Evolutionary conservation across 2,888 invertebrate species (phyloP).

Genomic region (Dryocosmus kuriphilus): DNA sequence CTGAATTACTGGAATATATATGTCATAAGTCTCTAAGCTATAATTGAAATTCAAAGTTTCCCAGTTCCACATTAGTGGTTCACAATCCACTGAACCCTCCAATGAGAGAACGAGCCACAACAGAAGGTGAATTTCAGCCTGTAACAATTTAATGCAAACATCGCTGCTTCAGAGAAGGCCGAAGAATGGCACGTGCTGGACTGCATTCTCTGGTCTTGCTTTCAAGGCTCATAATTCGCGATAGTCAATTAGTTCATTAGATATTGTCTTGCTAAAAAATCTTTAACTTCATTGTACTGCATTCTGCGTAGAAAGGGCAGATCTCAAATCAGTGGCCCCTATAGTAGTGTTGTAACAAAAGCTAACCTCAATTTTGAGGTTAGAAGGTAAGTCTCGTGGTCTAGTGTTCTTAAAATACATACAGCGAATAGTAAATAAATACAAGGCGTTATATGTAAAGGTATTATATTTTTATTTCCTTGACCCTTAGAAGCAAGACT

Average conservation of each 20-base stretch:
- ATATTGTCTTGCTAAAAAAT: not conserved
- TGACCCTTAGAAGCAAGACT: not conserved
- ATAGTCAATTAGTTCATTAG: not conserved
- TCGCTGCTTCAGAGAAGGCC: conserved; percentile 4
- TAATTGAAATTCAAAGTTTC: too few relatives aligned
- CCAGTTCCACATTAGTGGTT: too few relatives aligned
- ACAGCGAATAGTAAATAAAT: not conserved
- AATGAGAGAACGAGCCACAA: too few relatives aligned
- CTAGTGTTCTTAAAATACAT: not conserved
- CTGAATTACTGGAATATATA: too few relatives aligned
- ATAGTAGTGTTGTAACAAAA: not conserved
- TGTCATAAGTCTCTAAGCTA: too few relatives aligned
- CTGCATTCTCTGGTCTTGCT: not conserved
- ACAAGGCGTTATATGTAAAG: too few relatives aligned
- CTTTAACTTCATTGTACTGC: not conserved
- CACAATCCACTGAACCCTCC: too few relatives aligned
- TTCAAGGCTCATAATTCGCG: not conserved
- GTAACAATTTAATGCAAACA: not conserved
- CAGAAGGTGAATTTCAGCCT: too few relatives aligned
- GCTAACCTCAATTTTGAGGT: not conserved
- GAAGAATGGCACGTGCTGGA: not conserved
- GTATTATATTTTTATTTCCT: not conserved
- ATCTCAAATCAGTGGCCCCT: not conserved
- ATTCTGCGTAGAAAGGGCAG: not conserved
- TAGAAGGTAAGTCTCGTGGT: not conserved